Conservation (phyloP, 2,888 invertebrate species). For the Lycophotia porphyrea region DNA sequence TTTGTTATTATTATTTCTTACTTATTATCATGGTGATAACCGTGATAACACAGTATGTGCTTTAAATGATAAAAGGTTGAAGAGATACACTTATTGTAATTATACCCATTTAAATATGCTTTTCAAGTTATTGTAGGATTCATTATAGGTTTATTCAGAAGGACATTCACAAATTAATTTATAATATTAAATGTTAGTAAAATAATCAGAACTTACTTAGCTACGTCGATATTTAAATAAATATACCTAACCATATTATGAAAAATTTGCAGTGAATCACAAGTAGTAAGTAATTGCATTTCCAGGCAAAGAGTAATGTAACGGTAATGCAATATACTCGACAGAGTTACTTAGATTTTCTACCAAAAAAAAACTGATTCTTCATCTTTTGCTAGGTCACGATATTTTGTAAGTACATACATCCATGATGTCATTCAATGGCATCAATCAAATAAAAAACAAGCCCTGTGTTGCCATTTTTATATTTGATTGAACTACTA, state of each 20-base stretch:
- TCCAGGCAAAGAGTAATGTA: not conserved
- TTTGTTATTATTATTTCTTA: too few species aligned
- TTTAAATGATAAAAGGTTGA: too few species aligned
- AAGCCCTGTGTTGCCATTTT: conserved; percentile 25
- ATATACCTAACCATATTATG: not conserved
- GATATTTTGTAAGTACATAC: conserved; percentile 9
- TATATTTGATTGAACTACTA: conserved; percentile 28
- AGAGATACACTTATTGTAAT: too few species aligned
- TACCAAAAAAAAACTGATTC: not conserved
- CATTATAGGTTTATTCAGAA: too few species aligned
- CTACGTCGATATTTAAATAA: too few species aligned
- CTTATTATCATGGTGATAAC: too few species aligned
- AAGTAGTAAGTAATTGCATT: not conserved
- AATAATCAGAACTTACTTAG: too few species aligned
- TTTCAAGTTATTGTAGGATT: too few species aligned
- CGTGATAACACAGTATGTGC: too few species aligned
- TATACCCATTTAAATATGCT: too few species aligned
- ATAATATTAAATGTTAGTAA: too few species aligned
- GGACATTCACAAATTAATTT: too few species aligned
- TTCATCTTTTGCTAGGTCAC: conserved; percentile 28
- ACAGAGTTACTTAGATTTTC: not conserved
- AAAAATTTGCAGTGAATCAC: not conserved
- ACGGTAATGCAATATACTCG: not conserved
- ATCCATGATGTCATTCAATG: conserved; percentile 42
- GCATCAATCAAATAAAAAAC: conserved; percentile 43